Evolutionary conservation across 1,140 invertebrate species (phyloP).

Genomic region (Oryzaephilus surinamensis): DNA sequence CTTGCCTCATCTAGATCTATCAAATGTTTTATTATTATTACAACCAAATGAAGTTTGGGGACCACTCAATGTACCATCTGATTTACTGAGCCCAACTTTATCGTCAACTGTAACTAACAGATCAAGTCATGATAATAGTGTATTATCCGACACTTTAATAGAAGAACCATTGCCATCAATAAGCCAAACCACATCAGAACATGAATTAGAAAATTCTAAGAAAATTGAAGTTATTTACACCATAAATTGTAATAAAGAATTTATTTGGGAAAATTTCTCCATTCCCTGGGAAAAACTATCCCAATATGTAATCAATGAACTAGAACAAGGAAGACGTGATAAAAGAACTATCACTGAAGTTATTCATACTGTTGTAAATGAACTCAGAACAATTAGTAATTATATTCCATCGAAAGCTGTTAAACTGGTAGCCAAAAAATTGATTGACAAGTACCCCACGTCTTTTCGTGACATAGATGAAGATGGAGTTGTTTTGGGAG

Average conservation of each 20-base stretch:
- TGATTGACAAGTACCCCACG: conserved; percentile 4
- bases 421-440: conserved; percentile 6
- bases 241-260: neutral
- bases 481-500: conserved; percentile 6
- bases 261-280: neutral
- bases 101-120: too few species aligned
- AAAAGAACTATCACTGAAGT: conserved; percentile 6
- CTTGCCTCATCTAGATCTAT: too few species aligned
- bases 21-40: too few species aligned
- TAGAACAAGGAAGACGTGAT: neutral
- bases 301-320: neutral
- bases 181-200: too few species aligned
- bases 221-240: too few species aligned
- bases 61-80: too few species aligned
- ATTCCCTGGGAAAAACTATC: conserved; percentile 4
- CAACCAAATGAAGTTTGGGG: too few species aligned
- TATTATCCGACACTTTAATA: too few species aligned
- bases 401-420: conserved; percentile 5
- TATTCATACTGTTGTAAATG: conserved; percentile 5
- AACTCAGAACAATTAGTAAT: conserved; percentile 5
- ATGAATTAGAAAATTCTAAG: too few species aligned
- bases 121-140: too few species aligned
- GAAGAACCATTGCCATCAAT: too few species aligned
- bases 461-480: conserved; percentile 6
- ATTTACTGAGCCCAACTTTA: too few species aligned